A percentile compares a stretch with the other conserved stretches of the same genome.
These are phyloP conservation scores for Anorthoa munda DNA, from an alignment of 2,888 invertebrate genomes.

Conservation along the genomic window DNA sequence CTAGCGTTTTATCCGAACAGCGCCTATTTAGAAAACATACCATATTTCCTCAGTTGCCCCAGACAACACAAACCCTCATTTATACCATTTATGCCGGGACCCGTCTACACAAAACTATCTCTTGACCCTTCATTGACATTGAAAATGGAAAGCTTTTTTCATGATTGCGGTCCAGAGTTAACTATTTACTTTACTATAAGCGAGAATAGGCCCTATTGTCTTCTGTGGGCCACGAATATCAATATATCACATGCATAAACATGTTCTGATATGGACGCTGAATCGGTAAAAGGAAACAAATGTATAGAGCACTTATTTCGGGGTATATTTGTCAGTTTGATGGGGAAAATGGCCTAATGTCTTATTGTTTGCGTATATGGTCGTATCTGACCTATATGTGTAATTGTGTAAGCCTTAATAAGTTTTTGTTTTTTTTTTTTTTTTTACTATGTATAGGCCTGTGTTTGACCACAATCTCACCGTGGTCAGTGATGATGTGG, in stretches of 20 bases:
- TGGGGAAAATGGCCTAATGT: slow-evolving; percentile 40
- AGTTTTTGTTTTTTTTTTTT: no score
- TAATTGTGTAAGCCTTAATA: slow-evolving; percentile 9
- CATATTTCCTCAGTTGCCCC: slow-evolving; percentile 40
- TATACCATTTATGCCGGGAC: slow-evolving; percentile 58
- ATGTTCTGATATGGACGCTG: slow-evolving; percentile 39
- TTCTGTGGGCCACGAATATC: slow-evolving; percentile 45
- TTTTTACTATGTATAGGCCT: no score
- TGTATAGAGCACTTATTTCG: slow-evolving; percentile 55
- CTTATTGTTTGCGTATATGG: slow-evolving; percentile 30
- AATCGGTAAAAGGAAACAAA: slow-evolving; percentile 45
- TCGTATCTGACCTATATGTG: slow-evolving; percentile 16
- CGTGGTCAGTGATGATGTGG: no score
- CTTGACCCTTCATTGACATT: slow-evolving; percentile 66
- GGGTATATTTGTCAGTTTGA: slow-evolving; percentile 33
- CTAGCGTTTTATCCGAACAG: slow-evolving; percentile 42
- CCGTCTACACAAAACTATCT: slow-evolving; percentile 57
- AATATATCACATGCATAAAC: slow-evolving; percentile 64
- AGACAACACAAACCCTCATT: slow-evolving; percentile 50
- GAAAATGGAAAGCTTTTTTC: slow-evolving; percentile 63
- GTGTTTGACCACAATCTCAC: no score
- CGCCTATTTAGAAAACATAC: slow-evolving; percentile 59
- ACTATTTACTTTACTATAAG: slow-evolving; percentile 56
- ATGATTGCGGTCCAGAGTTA: slow-evolving; percentile 60
- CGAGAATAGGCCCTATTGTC: slow-evolving; percentile 52